These are phyloP conservation scores for Mayetiola destructor DNA, from an alignment of 2,888 invertebrate species.

Conservation along the genomic window DNA sequence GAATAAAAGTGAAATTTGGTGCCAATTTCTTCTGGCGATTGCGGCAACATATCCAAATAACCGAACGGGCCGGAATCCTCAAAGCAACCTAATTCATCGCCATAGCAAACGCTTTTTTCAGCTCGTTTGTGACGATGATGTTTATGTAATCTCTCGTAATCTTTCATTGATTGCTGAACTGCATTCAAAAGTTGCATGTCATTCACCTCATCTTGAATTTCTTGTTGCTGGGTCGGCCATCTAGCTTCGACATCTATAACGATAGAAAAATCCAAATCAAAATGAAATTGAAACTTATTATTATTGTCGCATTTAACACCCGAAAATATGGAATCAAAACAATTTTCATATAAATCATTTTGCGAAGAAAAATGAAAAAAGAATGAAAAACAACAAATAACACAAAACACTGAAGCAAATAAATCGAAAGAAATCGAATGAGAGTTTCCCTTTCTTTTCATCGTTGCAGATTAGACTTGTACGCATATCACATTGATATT, in stretches of 20 bases:
- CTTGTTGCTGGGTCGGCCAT: conserved; percentile 44
- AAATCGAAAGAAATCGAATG: conserved; percentile 10
- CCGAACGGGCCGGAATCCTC: conserved; percentile 81
- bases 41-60: conserved; percentile 78
- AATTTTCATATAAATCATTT: neutral
- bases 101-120: conserved; percentile 71
- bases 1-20: conserved; percentile 71
- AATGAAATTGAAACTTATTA: neutral
- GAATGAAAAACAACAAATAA: no score
- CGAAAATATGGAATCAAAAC: no score
- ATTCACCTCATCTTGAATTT: conserved; percentile 51
- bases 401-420: no score
- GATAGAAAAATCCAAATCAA: neutral
- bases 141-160: conserved; percentile 49
- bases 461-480: neutral
- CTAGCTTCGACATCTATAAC: conserved; percentile 18
- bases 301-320: no score
- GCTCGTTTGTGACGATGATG: conserved; percentile 59
- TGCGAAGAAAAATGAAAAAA: no score
- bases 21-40: conserved; percentile 70
- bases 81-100: conserved; percentile 82
- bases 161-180: conserved; percentile 54
- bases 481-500: no score
- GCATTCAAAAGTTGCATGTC: conserved; percentile 51
- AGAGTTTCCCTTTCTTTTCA: conserved; percentile 9